These are phyloP conservation scores for Petroica traversi DNA, from an alignment of 2,113 vertebrate species.

Conservation along the genomic window DNA sequence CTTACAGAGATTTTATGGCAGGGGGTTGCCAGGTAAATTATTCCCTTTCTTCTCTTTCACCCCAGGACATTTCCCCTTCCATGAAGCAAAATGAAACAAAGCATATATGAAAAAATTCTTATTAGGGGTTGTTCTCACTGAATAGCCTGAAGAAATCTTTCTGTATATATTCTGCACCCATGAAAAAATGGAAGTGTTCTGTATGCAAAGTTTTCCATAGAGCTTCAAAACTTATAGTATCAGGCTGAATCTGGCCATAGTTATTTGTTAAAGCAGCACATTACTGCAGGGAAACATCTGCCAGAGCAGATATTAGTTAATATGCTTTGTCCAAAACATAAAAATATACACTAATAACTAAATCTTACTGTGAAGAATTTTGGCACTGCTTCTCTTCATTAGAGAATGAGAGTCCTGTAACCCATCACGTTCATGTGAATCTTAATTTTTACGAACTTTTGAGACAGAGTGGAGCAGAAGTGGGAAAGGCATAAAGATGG, in stretches of 20 bases:
- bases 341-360: neutral
- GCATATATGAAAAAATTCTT: neutral
- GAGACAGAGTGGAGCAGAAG: neutral
- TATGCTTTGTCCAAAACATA: neutral
- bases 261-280: neutral
- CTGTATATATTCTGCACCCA: neutral
- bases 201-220: accelerated
- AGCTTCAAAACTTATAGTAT: neutral
- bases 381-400: neutral
- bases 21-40: neutral
- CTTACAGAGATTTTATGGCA: neutral
- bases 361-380: neutral
- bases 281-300: neutral
- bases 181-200: neutral
- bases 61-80: neutral
- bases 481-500: neutral
- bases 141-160: neutral
- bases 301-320: neutral
- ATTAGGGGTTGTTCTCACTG: neutral
- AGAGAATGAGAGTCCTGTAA: neutral
- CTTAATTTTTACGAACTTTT: neutral
- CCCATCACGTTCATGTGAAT: neutral
- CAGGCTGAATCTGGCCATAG: neutral
- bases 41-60: neutral
- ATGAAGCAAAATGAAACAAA: neutral